A percentile compares a stretch with the other conserved stretches of the same genome.
Evolutionary conservation across 2,888 invertebrate species (phyloP).

Genomic region (Eristalinus sepulchralis): DNA sequence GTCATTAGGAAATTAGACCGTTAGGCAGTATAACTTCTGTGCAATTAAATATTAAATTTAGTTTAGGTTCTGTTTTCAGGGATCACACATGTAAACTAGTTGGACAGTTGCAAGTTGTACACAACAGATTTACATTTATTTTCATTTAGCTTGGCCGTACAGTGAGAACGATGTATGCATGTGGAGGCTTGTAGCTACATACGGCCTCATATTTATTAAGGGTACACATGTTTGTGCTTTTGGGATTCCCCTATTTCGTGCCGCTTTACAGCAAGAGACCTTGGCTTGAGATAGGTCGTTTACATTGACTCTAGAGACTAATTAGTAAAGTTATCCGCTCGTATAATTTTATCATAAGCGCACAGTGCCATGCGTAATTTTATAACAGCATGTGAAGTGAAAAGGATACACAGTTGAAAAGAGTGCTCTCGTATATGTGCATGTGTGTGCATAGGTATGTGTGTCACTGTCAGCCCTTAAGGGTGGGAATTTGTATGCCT

Average conservation of each 20-base stretch:
- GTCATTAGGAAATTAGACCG: conserved; percentile 30
- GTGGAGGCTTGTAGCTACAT: not conserved
- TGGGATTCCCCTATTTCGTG: not conserved
- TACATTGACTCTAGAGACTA: conserved; percentile 25
- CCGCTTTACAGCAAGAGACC: conserved; percentile 1
- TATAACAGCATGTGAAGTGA: conserved; percentile 9
- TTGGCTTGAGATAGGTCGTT: conserved; percentile 36
- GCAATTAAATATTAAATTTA: conserved; percentile 35
- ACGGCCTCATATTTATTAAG: not conserved
- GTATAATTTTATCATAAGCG: not conserved
- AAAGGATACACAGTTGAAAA: not conserved
- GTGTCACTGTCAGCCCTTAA: not conserved
- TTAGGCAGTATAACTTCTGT: conserved; percentile 11
- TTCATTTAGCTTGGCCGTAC: conserved; percentile 4
- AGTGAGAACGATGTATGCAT: not conserved
- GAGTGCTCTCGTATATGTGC: not conserved
- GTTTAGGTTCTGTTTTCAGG: not conserved
- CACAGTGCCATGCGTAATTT: not conserved
- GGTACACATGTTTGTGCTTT: conserved; percentile 2
- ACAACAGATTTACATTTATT: conserved; percentile 22
- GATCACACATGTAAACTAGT: not conserved
- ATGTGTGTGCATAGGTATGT: not conserved
- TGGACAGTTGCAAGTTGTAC: not conserved
- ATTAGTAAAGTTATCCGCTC: conserved; percentile 36
- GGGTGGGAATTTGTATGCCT: not conserved